Conservation (phyloP, 2,888 invertebrate genomes). For the Drosophila anceps region DNA sequence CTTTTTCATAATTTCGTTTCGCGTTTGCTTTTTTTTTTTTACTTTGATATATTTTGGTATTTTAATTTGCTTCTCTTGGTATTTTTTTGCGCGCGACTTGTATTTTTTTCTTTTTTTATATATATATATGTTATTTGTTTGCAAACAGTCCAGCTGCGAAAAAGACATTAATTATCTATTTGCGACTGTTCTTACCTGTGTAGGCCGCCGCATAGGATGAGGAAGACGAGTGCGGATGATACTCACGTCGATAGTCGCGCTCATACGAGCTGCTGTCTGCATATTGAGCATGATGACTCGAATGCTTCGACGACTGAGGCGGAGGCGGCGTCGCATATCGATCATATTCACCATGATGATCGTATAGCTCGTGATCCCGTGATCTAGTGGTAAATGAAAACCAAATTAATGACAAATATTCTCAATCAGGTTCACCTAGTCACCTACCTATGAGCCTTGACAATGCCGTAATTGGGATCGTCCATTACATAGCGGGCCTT, state of each 20-base stretch:
- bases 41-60: conserved; percentile 44
- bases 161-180: conserved; percentile 56
- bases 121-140: conserved; percentile 53
- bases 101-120: neutral
- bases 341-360: conserved; percentile 84
- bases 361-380: conserved; percentile 84
- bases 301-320: conserved; percentile 82
- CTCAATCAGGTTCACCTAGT: neutral
- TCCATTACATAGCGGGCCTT: conserved; percentile 93
- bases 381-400: conserved; percentile 62
- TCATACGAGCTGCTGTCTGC: conserved; percentile 83
- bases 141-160: conserved; percentile 60
- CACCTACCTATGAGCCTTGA: conserved; percentile 84
- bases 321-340: conserved; percentile 84
- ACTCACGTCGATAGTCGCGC: conserved; percentile 83
- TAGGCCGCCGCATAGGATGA: conserved; percentile 82
- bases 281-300: conserved; percentile 83
- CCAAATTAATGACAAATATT: neutral
- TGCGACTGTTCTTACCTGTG: conserved; percentile 78
- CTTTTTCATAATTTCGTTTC: conserved; percentile 53
- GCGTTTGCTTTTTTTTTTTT: conserved; percentile 50
- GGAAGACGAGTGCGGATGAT: conserved; percentile 84
- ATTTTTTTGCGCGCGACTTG: conserved; percentile 53
- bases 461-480: conserved; percentile 88
- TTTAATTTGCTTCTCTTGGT: conserved; percentile 48